Conservation (phyloP, 2,797 vertebrate genomes). For the Trematomus bernacchii region DNA sequence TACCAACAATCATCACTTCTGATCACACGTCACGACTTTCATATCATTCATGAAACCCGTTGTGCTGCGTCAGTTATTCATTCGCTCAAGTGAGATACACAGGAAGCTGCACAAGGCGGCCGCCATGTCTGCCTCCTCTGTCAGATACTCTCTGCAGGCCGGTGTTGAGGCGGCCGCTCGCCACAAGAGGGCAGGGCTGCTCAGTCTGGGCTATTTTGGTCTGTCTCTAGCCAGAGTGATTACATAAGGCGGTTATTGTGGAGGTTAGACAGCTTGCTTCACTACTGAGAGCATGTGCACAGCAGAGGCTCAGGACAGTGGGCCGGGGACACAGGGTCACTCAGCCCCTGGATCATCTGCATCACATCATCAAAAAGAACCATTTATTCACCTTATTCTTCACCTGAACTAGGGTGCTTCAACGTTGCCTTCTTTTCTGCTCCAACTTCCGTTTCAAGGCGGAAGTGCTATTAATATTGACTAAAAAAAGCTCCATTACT, state of each 20-base stretch:
- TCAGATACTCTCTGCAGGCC: slow-evolving; percentile 30
- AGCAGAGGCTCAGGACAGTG: slow-evolving; percentile 53
- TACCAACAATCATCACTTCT: not conserved
- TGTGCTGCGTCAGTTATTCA: not conserved
- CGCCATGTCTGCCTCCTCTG: slow-evolving; percentile 59
- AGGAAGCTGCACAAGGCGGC: slow-evolving; percentile 33
- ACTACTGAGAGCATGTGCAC: slow-evolving; percentile 75
- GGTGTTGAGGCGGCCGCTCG: slow-evolving; percentile 27
- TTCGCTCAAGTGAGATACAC: slow-evolving; percentile 12
- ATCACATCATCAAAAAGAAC: not conserved
- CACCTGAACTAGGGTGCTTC: too few relatives aligned
- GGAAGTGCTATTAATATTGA: too few relatives aligned
- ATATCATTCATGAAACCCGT: not conserved
- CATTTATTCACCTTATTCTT: too few relatives aligned
- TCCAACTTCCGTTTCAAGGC: too few relatives aligned
- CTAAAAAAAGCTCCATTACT: not conserved
- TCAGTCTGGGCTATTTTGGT: slow-evolving; percentile 83
- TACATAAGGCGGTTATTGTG: slow-evolving; percentile 83
- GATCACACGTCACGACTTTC: not conserved
- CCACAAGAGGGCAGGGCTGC: slow-evolving; percentile 81
- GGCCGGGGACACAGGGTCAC: slow-evolving; percentile 41
- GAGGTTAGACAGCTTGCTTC: slow-evolving; percentile 79
- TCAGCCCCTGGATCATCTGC: slow-evolving; percentile 39
- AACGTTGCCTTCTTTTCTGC: too few relatives aligned
- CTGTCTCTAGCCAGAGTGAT: slow-evolving; percentile 81